Evolutionary conservation across 2,888 invertebrate genomes (phyloP), one percentile per base, ranked within the genome.

Genomic region (Euclidia mi): DNA sequence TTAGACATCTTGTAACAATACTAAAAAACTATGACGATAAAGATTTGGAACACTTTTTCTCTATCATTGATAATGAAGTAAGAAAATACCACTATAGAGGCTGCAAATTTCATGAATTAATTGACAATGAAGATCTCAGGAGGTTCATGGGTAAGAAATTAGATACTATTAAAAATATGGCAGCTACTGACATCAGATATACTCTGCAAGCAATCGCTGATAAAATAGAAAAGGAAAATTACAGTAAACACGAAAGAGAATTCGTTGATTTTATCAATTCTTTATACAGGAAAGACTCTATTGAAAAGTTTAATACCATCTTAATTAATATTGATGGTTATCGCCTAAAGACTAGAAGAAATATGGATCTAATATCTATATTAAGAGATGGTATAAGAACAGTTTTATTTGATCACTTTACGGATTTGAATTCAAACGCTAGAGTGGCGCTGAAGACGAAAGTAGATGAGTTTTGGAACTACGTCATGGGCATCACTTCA

Each of bases 401-500:
- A n/a, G 12, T 84, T 0, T 15, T 90, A 0, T 82, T 84, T 41
- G 81, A 89, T 57, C 80, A 85, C 51, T 86, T 81, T 49, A 73
- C 79, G 0, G 57, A 65, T n/a, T 60, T 89, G 0, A 73, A 74
- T 7, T 10, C 17, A 0, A 62, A 79, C 0, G 78, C 74, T 1
- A 77, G 76, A 29, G 56, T 40, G 47, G 74, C 78, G 25, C 58
- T 83, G 0, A 81, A 73, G 46, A 7, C 44, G 0, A 77, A 56
- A 47, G 7, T 42, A 3, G 20, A 25, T 1, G 20, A 25, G 4
- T 25, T 25, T 25, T 25, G 20, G 20, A 25, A 25, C 20, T 25
- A 25, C 20, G 7, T 25, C 20, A 25, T 25, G 20, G 7, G 20
- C 7, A 7, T 25, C 0, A 6, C 20, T 25, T 0, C 20, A 6